Evolutionary conservation across 64 coral and sea anemone species (phyloP).

Genomic region (Stichodactyla mertensii): DNA sequence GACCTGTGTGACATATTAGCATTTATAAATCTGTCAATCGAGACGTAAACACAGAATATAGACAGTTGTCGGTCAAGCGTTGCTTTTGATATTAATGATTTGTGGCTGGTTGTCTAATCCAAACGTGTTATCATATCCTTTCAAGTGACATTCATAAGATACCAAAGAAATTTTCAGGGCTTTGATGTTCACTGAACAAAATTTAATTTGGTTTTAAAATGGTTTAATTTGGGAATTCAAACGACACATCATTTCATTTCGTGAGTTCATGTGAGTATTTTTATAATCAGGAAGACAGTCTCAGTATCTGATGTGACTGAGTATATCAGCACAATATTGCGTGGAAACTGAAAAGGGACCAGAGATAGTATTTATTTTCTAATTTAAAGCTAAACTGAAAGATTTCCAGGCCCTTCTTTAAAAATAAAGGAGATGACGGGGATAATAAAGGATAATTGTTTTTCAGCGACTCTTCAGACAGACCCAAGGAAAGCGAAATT

Average conservation of each 20-base stretch:
- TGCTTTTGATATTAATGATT: conserved; percentile 4
- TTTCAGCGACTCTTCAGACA: too few species aligned
- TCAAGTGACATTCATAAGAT: neutral
- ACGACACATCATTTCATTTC: too few species aligned
- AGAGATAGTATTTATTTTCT: neutral
- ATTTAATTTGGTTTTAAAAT: too few species aligned
- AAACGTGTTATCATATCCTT: neutral
- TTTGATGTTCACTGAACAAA: neutral
- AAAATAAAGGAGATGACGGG: neutral
- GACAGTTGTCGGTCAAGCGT: conserved; percentile 6
- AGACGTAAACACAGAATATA: conserved; percentile 14
- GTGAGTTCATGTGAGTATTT: too few species aligned
- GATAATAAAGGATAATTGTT: too few species aligned
- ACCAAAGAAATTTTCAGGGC: neutral
- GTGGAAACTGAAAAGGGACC: neutral
- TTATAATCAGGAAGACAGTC: too few species aligned
- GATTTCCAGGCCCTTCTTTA: neutral
- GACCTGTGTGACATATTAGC: conserved; percentile 29
- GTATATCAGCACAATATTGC: too few species aligned
- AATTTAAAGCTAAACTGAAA: neutral
- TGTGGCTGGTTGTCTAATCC: neutral
- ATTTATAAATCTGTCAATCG: conserved; percentile 40
- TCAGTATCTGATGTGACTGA: too few species aligned
- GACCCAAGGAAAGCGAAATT: too few species aligned
- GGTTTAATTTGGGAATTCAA: too few species aligned